These are phyloP conservation scores for Protaetia brevitarsis DNA, from an alignment of 1,140 invertebrate genomes.

Conservation along the genomic window DNA sequence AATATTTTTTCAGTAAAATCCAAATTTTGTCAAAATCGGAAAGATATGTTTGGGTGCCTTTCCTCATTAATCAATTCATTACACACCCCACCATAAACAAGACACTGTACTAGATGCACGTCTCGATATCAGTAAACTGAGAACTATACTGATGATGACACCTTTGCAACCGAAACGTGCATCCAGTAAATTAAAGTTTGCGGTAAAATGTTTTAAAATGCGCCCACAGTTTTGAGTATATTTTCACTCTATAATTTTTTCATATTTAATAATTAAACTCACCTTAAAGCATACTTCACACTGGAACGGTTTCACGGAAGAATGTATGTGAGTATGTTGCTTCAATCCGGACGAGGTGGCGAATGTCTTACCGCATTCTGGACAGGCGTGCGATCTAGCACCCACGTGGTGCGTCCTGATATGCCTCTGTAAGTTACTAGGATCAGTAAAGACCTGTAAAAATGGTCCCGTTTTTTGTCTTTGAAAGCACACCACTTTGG, in stretches of 20 bases:
- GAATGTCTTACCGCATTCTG: conserved; percentile 98
- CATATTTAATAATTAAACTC: too few species aligned
- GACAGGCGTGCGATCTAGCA: conserved; percentile 90
- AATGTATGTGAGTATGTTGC: conserved; percentile 99
- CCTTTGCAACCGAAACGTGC: too few species aligned
- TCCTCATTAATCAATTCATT: too few species aligned
- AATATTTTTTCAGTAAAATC: too few species aligned
- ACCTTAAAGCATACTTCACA: conserved; percentile 88
- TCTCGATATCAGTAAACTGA: too few species aligned
- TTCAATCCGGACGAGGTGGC: conserved; percentile 95
- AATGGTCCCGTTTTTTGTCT: not conserved
- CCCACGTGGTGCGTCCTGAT: conserved; percentile 91
- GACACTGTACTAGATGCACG: too few species aligned
- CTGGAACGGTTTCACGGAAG: conserved; percentile 96
- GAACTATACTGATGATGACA: too few species aligned
- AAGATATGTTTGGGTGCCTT: too few species aligned
- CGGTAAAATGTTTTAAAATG: too few species aligned
- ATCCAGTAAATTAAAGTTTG: too few species aligned
- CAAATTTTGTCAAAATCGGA: too few species aligned
- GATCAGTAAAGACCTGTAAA: conserved; percentile 87
- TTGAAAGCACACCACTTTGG: not conserved
- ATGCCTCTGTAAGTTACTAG: conserved; percentile 93
- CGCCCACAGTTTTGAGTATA: not conserved
- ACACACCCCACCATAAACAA: too few species aligned
- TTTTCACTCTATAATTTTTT: not conserved